Evolutionary conservation across 2,888 invertebrate genomes (phyloP), one percentile per base, ranked within the genome.

Genomic region (Merodon equestris): DNA sequence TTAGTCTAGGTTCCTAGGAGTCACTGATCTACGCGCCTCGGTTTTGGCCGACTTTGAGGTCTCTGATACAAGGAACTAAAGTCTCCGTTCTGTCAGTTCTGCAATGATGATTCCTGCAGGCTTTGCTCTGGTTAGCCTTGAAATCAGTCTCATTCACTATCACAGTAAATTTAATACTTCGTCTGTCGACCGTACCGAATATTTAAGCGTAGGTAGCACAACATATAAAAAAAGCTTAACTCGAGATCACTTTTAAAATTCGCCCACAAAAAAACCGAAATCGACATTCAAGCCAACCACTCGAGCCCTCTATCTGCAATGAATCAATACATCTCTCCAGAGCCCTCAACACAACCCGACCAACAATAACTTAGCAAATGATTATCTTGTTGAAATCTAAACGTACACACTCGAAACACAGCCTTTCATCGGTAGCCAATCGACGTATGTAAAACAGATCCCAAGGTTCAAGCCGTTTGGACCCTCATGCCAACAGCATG

Each of bases 401-500:
- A 45, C 42, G 38, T 36, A 38, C 42, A 54, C 54, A 40, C 15
- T 56, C 38, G 12, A 9, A 63, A 18, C 27, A 42, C 56, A 50
- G 13, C 50, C 42, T 51, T 53, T 9, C 45, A 40, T 48, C 58
- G 45, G 68, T 53, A 70, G 70, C 54, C 54, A 54, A 54, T 57
- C 60, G 60, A 38, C 53, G 38, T 13, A 53, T 70, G 70, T 70
- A 40, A 51, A 60, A 60, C 53, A 70, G 53, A 42, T 53, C 15
- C 19, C 36, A 60, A 70, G 54, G 70, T 60, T 54, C 13, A 53
- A 48, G 15, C 42, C 47, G n/a, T 40, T 42, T 47, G 58, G 51
- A 68, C 58, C 68, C 19, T 14, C 44, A 58, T 61, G 61, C 61
- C 70, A 57, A 54, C 54, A 54, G 27, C 53, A 58, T 58, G 51